Conservation (phyloP, 2,797 vertebrate genomes). For the Champsocephalus esox region DNA sequence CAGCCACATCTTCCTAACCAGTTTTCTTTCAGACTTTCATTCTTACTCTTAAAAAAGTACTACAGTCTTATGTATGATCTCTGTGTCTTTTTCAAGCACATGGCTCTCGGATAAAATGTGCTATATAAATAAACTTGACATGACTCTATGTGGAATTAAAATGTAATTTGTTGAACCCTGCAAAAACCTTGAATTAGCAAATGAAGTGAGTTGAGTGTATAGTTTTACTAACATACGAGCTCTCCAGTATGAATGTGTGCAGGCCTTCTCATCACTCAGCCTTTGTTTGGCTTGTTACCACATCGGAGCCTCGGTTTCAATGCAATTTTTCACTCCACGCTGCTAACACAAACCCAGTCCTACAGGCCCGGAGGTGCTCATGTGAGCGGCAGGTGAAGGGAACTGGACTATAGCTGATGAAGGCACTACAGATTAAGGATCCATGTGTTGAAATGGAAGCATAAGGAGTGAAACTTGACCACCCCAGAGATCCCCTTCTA, state of each 20-base stretch:
- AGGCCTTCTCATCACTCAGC: slow-evolving; percentile 62
- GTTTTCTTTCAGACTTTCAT: neutral
- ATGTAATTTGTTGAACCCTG: neutral
- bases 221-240: slow-evolving; percentile 52
- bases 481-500: slow-evolving; percentile 61
- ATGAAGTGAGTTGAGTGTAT: slow-evolving; percentile 30
- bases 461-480: slow-evolving; percentile 83
- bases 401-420: slow-evolving; percentile 59
- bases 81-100: no score
- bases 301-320: slow-evolving; percentile 54
- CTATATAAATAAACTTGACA: no score
- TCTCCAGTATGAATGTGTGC: slow-evolving; percentile 29
- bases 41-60: neutral
- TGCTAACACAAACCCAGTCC: slow-evolving; percentile 50
- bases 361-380: slow-evolving; percentile 59
- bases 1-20: neutral
- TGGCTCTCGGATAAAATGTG: no score
- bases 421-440: slow-evolving; percentile 72
- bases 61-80: no score
- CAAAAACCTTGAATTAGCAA: slow-evolving; percentile 16
- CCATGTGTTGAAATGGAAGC: slow-evolving; percentile 82
- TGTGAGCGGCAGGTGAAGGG: slow-evolving; percentile 49
- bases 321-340: slow-evolving; percentile 70
- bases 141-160: slow-evolving; percentile 15
- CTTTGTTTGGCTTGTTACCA: slow-evolving; percentile 57